Percentiles rank a stretch among this genome's conserved stretches.
Evolutionary conservation across 2,888 invertebrate genomes (phyloP).

Genomic region (Clunio marinus): DNA sequence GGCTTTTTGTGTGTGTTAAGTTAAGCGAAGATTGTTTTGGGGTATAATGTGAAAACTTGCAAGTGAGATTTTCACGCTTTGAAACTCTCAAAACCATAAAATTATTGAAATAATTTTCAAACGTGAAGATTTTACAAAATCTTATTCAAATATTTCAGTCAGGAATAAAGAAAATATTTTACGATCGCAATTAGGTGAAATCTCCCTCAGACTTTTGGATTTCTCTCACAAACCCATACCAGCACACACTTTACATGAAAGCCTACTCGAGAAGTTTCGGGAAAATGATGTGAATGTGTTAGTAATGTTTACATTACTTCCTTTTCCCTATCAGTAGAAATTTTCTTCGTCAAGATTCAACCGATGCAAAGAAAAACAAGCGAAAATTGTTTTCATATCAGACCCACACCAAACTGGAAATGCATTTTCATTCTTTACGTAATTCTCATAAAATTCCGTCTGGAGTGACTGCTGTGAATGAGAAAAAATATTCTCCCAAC

Average conservation of each 20-base stretch:
- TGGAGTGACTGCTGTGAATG: slow-evolving; percentile 5
- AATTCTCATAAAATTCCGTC: neutral
- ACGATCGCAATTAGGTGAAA: neutral
- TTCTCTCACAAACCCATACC: neutral
- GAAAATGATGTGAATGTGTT: neutral
- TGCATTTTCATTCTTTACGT: too few species aligned
- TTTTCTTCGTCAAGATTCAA: neutral
- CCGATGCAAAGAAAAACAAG: neutral
- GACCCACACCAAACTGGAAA: neutral
- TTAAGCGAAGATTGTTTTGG: too few species aligned
- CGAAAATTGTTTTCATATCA: neutral
- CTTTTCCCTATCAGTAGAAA: too few species aligned
- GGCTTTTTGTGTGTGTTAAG: too few species aligned
- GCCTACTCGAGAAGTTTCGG: neutral
- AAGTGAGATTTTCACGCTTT: too few species aligned
- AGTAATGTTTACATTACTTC: neutral
- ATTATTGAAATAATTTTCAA: too few species aligned
- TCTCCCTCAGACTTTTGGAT: neutral
- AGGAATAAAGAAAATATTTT: too few species aligned
- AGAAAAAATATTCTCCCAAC: too few species aligned
- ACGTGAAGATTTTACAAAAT: too few species aligned
- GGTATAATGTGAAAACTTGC: too few species aligned
- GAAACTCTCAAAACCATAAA: too few species aligned
- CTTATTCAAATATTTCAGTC: too few species aligned
- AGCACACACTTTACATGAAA: slow-evolving; percentile 10